Evolutionary conservation across 2,113 vertebrate genomes (phyloP), one percentile per base, ranked within the genome.

Genomic region (Pseudopipra pipra): DNA sequence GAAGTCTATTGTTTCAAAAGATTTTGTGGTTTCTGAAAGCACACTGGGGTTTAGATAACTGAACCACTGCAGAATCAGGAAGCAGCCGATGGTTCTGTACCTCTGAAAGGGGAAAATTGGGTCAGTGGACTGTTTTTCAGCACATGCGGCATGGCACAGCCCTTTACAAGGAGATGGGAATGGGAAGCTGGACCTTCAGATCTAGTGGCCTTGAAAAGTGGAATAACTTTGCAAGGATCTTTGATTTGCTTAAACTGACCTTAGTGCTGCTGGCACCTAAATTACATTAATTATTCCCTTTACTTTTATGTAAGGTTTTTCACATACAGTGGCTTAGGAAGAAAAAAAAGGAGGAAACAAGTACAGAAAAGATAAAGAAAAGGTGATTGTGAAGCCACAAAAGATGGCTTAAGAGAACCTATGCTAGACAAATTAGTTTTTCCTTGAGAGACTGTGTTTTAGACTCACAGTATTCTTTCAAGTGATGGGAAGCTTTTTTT

Each of bases 391-490:
- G 43, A 82, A 82, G 54, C 47, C 41, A 49, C 41, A 76, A 65
- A 84, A 37, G 47, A 67, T 49, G 16, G 65, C 35, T 93, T 59
- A 14, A 82, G 49, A 82, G 30, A 85, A 76, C 15, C 54, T 85
- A 11, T 33, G 41, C 44, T 49, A 92, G 41, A 55, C 23, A 72
- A 81, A 65, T 52, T 61, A 67, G 5, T 28, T 89, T 94, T 93
- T 85, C 74, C 63, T 94, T 91, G 78, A 81, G 73, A 91, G 54
- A 75, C 71, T 94, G 14, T 61, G 59, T 79, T 96, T 95, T 58
- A 87, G n/a, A 71, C 72, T 83, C 56, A 68, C 71, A 65, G 5
- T 92, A 85, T 87, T 78, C 62, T 79, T 87, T 89, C 84, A 94
- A 96, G 74, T 61, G 84, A 93, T 33, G 59, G 78, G 74, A 95